A percentile compares a stretch with the other conserved stretches of the same genome.
Conservation (phyloP, 2,797 vertebrate genomes). For the Chaenodraco wilsoni region DNA sequence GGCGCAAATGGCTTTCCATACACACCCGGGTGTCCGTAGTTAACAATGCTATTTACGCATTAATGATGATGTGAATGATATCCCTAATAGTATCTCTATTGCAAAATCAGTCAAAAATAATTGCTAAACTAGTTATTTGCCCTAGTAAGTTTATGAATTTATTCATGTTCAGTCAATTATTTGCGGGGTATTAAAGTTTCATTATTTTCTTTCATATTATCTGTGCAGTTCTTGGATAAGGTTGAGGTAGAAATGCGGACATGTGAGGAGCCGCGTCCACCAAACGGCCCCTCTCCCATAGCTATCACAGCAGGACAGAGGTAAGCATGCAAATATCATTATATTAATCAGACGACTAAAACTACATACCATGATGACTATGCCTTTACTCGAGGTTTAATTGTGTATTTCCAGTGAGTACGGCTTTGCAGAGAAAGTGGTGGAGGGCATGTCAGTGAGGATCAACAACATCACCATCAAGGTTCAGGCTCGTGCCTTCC, state of each 20-base stretch:
- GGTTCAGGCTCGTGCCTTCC: constrained; percentile 95
- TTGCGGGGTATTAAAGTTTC: constrained; percentile 9
- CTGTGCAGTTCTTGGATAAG: constrained; percentile 93
- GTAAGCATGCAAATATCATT: constrained; percentile 69
- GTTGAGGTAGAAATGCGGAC: constrained; percentile 99
- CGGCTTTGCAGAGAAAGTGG: constrained; percentile 98
- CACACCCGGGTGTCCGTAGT: too few relatives aligned
- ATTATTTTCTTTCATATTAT: background rate
- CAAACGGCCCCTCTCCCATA: constrained; percentile 97
- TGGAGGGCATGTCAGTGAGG: constrained; percentile 97
- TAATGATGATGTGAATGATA: too few relatives aligned
- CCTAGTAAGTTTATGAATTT: background rate
- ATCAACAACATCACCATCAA: constrained; percentile 98
- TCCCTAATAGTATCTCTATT: too few relatives aligned
- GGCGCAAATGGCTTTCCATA: too few relatives aligned
- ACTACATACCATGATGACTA: background rate
- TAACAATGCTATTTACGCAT: too few relatives aligned
- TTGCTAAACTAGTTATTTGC: too few relatives aligned
- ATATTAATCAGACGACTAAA: background rate
- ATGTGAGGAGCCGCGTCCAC: constrained; percentile 94
- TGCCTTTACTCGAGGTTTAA: background rate
- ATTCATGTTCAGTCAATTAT: background rate
- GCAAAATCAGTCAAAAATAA: too few relatives aligned
- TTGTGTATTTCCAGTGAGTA: constrained; percentile 87
- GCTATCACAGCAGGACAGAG: constrained; percentile 97